Base-by-base conservation (phyloP, 2,797 vertebrate species). In the Diplodus puntazzo region DNA sequence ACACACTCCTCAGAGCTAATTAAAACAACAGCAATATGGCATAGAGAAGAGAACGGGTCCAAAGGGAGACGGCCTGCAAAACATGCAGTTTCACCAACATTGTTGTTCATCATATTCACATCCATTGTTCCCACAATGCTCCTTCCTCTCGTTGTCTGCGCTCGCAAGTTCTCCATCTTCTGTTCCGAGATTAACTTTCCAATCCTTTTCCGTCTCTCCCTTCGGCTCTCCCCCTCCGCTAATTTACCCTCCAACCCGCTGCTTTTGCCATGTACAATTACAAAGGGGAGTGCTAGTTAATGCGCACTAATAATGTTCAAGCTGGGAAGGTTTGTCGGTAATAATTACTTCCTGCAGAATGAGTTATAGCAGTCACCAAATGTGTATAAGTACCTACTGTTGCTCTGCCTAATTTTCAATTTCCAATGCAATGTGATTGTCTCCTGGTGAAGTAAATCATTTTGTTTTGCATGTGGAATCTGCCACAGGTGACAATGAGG, bases 301-400 rank as follows among this genome's bases (percentile, higher is more conserved):
- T 96, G 93, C 91, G 87, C 90, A 92, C 92, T 95, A 96, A 95
- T 97, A 96, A 96, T 81, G 63, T 88, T 97, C 95, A 94, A 96
- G 95, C 95, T 95, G 96, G 90, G 95, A 93, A 93, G 92, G 95
- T 96, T 96, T 96, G 93, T 94, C 94, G 91, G 95, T 95, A 96
- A 96, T 97, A 97, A 96, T 97, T 96, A 96, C 90, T 95, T 91
- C 89, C 94, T 93, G 87, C 95, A 94, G 95, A 93, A 92, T 95
- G 96, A 92, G 93, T 95, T 93, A 94, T 92, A 89, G 93, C 90
- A 86, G 90, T 92, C 94, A 88, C 87, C 77, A 89, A 93, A 91
- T 90, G 85, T 92, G 90, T 87, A 95, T 93, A 91, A 92, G 93
- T 92, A 92, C 91, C 87, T 82, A 88, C 92, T 89, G 92, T 93